A percentile compares a stretch with the other conserved stretches of the same genome.
phyloP scores from a whole-genome alignment of 2,113 vertebrate genomes.

The Agapornis roseicollis region DNA sequence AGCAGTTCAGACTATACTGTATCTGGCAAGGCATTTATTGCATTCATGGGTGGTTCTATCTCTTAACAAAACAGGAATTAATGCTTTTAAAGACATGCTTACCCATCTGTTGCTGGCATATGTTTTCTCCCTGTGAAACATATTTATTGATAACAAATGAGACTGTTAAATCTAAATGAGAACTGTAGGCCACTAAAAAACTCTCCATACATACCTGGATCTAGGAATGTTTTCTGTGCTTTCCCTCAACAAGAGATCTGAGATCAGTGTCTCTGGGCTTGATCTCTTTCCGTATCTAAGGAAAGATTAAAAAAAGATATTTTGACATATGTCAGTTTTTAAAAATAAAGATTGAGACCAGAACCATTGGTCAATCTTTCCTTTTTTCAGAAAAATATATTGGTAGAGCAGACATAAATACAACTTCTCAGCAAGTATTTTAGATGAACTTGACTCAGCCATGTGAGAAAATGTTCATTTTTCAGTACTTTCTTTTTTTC shows the following conservation, averaged over 20 bases:
- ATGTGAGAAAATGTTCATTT: background rate
- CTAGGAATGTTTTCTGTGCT: conserved; percentile 88
- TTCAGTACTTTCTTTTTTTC: background rate
- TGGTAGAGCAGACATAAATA: background rate
- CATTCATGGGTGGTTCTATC: background rate
- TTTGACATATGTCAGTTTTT: background rate
- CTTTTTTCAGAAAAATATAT: background rate
- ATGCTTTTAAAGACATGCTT: background rate
- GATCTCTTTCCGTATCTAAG: conserved; percentile 94
- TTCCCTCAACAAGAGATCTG: conserved; percentile 91
- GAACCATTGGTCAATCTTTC: background rate
- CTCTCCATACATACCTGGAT: conserved; percentile 77
- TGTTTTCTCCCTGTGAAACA: background rate
- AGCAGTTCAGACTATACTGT: background rate
- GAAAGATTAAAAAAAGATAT: background rate
- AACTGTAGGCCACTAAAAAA: background rate
- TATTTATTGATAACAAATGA: background rate
- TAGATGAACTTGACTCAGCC: background rate
- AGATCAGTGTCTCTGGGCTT: conserved; percentile 88
- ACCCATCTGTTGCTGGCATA: background rate
- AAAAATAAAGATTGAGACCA: background rate
- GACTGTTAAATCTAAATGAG: background rate
- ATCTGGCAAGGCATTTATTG: background rate
- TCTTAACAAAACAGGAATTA: background rate
- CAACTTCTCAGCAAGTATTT: background rate